Percentiles rank a stretch among this genome's conserved stretches.
phyloP scores from a whole-genome alignment of 1,140 invertebrate species.

The Drosophila varians region DNA sequence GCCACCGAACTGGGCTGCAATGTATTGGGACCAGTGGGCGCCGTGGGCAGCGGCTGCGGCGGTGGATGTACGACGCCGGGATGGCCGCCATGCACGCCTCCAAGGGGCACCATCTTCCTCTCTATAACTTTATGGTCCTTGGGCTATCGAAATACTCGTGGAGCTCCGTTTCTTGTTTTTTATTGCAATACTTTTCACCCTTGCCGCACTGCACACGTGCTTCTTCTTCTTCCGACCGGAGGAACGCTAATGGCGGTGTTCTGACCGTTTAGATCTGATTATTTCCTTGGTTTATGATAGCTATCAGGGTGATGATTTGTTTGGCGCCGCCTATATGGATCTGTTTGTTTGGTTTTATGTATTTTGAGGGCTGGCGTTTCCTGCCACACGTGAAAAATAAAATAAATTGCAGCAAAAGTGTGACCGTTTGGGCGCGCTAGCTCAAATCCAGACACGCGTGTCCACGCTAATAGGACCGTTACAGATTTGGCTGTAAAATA shows the following conservation, averaged over 20 bases:
- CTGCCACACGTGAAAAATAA: conserved; percentile 37
- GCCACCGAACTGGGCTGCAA: conserved; percentile 78
- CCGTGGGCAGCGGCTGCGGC: conserved; percentile 83
- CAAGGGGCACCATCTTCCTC: conserved; percentile 77
- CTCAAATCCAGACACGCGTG: conserved; percentile 3
- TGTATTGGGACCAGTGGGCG: conserved; percentile 85
- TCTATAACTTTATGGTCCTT: not conserved
- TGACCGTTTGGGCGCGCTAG: conserved; percentile 1
- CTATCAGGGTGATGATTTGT: not conserved
- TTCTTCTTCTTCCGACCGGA: conserved; percentile 34
- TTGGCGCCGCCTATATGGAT: conserved; percentile 1
- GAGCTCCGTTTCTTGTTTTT: not conserved
- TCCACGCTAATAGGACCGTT: not conserved
- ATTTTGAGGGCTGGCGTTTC: conserved; percentile 13
- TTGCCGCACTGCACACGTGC: conserved; percentile 33
- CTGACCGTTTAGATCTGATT: not conserved
- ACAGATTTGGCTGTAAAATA: not conserved
- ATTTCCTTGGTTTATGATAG: not conserved
- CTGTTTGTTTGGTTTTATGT: conserved; percentile 20
- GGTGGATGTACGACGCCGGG: conserved; percentile 83
- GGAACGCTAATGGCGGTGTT: conserved; percentile 15
- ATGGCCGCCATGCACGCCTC: conserved; percentile 75
- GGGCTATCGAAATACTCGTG: not conserved
- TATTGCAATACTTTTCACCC: conserved; percentile 1
- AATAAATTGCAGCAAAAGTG: conserved; percentile 13